These are phyloP conservation scores for Oreochromis spilurus DNA, from an alignment of 2,113 vertebrate genomes.

Conservation along the genomic window DNA sequence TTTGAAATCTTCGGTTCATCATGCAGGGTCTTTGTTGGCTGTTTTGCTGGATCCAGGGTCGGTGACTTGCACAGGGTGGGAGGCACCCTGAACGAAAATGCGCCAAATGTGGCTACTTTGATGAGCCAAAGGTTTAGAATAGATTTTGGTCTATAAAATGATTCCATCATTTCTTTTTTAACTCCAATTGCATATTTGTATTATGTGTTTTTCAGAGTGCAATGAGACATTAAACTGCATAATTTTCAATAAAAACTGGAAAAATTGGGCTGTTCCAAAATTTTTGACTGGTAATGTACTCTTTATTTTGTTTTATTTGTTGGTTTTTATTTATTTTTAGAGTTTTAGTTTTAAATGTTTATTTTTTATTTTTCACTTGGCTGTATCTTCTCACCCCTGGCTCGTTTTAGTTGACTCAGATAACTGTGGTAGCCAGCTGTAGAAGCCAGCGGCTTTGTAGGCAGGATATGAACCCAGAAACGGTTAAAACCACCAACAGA, in stretches of 20 bases:
- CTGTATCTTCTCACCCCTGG: neutral
- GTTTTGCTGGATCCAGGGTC: neutral
- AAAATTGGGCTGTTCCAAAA: neutral
- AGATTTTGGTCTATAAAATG: neutral
- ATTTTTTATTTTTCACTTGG: neutral
- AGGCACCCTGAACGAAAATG: neutral
- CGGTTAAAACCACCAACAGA: slow-evolving; percentile 21
- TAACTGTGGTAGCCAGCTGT: neutral
- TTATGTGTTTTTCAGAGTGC: neutral
- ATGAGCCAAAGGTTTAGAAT: fast-evolving
- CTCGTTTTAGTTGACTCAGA: neutral
- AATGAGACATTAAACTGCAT: neutral
- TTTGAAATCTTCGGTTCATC: neutral
- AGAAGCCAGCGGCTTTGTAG: neutral
- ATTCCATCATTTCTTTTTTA: neutral
- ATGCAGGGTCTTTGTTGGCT: neutral
- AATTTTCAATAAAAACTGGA: neutral
- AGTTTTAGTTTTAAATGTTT: neutral
- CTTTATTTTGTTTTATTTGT: neutral
- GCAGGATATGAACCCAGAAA: slow-evolving; percentile 4
- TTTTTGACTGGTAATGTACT: neutral
- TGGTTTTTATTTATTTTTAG: neutral
- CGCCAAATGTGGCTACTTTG: neutral
- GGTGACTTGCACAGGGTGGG: neutral
- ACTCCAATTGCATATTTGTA: neutral